Evolutionary conservation across 1,140 invertebrate species (phyloP).

Genomic region (Armadillidium nasatum): DNA sequence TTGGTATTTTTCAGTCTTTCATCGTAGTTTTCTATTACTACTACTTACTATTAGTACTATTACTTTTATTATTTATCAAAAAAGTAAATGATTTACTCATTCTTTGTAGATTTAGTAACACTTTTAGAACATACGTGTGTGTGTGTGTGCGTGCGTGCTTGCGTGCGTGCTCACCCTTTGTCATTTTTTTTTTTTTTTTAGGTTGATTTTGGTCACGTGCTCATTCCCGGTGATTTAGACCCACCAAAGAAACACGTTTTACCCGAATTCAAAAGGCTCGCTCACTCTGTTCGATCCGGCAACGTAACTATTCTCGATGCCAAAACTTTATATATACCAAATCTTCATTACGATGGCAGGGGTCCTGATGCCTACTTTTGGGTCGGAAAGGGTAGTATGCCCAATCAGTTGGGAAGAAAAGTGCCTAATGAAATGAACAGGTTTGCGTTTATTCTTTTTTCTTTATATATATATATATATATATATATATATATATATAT

Average conservation of each 20-base stretch:
- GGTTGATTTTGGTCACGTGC: conserved; percentile 80
- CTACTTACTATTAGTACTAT: too few species aligned
- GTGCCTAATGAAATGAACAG: conserved; percentile 76
- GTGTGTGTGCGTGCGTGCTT: too few species aligned
- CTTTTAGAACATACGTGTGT: too few species aligned
- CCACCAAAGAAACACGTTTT: conserved; percentile 68
- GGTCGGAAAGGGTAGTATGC: conserved; percentile 79
- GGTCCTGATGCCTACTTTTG: conserved; percentile 88
- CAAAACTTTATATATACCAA: conserved; percentile 87
- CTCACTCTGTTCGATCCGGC: conserved; percentile 78
- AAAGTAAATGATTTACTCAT: too few species aligned
- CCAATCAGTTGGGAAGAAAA: conserved; percentile 66
- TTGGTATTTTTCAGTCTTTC: too few species aligned
- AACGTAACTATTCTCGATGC: conserved; percentile 86
- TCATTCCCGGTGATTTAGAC: conserved; percentile 67
- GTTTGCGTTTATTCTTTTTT: conserved; percentile 43
- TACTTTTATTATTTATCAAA: too few species aligned
- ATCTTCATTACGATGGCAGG: conserved; percentile 84
- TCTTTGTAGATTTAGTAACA: too few species aligned
- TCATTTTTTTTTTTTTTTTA: conserved; percentile 51
- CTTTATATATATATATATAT: too few species aligned
- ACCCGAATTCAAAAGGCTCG: conserved; percentile 76
- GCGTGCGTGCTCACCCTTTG: too few species aligned
- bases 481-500: too few species aligned
- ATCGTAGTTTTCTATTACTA: too few species aligned